These are phyloP conservation scores for Lutjanus argentimaculatus DNA, from an alignment of 2,797 vertebrate genomes.

Conservation along the genomic window DNA sequence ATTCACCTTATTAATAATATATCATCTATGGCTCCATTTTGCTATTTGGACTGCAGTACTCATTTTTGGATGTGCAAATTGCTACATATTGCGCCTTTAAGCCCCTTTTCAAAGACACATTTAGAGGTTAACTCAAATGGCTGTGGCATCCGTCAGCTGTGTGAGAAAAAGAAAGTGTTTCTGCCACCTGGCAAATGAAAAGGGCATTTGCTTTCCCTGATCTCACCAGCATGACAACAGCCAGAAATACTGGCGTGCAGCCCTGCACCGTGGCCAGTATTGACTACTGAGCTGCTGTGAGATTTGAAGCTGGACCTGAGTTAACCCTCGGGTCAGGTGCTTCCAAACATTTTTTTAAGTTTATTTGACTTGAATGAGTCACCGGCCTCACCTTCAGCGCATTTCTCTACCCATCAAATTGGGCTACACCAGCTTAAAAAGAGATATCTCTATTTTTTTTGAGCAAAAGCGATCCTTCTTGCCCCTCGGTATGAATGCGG, in stretches of 20 bases:
- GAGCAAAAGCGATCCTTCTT: constrained; percentile 11
- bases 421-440: neutral
- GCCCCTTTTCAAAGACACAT: constrained; percentile 26
- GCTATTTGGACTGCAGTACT: too few relatives aligned
- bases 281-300: constrained; percentile 53
- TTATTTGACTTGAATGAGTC: constrained; percentile 41
- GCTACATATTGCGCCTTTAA: neutral
- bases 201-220: constrained; percentile 53
- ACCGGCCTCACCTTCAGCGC: constrained; percentile 23
- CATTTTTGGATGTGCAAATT: too few relatives aligned
- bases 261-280: constrained; percentile 41
- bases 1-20: too few relatives aligned
- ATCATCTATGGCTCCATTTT: too few relatives aligned
- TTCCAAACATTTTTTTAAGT: constrained; percentile 28
- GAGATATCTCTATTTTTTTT: constrained; percentile 12
- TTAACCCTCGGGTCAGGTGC: constrained; percentile 50
- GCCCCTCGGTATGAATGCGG: constrained; percentile 15
- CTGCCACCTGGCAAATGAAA: constrained; percentile 66
- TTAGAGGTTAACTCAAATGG: constrained; percentile 43
- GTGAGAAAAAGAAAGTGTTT: constrained; percentile 35
- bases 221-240: constrained; percentile 50
- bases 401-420: constrained; percentile 24
- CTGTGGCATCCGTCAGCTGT: constrained; percentile 26
- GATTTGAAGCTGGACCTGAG: constrained; percentile 51
- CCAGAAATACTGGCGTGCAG: constrained; percentile 44